Conservation (phyloP, 2,797 vertebrate species). For the Eutrigla gurnardus region DNA sequence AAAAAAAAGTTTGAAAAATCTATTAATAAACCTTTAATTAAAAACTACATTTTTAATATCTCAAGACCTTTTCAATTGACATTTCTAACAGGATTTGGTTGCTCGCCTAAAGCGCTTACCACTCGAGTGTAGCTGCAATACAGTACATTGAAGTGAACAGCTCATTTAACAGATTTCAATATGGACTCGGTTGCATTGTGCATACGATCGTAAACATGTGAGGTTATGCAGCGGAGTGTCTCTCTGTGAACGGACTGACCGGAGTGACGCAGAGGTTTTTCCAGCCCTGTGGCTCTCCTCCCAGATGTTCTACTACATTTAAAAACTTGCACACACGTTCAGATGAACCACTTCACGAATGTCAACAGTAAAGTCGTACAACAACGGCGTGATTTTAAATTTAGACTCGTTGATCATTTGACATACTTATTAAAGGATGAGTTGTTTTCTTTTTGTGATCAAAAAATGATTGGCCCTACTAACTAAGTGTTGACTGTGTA, state of each 20-base stretch:
- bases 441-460: not conserved
- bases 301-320: not conserved
- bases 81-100: slow-evolving; percentile 84
- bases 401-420: not conserved
- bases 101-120: slow-evolving; percentile 80
- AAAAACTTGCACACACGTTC: not conserved
- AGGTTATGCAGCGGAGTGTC: slow-evolving; percentile 4
- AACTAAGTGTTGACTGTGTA: not conserved
- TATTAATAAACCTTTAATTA: slow-evolving; percentile 89
- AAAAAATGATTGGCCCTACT: not conserved
- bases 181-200: slow-evolving; percentile 43
- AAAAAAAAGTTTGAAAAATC: slow-evolving; percentile 86
- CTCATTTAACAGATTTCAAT: slow-evolving; percentile 67
- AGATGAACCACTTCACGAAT: not conserved
- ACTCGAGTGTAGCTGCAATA: slow-evolving; percentile 69
- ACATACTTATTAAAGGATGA: not conserved
- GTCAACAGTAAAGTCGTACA: not conserved
- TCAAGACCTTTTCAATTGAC: slow-evolving; percentile 86
- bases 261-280: not conserved
- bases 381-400: not conserved
- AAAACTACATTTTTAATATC: slow-evolving; percentile 88
- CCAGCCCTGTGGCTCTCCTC: not conserved
- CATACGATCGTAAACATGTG: slow-evolving; percentile 49
- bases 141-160: slow-evolving; percentile 69
- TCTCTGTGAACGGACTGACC: not conserved